Base-by-base conservation (phyloP, 2,113 vertebrate species). In the Tachycineta bicolor region DNA sequence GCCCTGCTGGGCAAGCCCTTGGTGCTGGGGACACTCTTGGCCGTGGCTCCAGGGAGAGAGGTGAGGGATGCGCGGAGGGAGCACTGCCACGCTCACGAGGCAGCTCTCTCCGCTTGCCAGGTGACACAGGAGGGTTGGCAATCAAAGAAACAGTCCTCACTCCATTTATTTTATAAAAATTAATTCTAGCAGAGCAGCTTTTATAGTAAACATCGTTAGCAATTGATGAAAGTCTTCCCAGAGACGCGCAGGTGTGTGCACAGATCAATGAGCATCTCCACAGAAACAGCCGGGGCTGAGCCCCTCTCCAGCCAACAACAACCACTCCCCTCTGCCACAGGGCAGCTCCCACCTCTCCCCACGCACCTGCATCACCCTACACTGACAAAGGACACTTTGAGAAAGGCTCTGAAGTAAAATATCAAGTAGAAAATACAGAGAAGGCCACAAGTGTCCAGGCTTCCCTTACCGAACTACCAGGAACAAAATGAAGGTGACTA, bases 401-500 rank as follows among this genome's bases (percentile, higher is more conserved):
- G 26, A 43, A 63, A 49, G 70, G 47, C 24, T 69, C 41, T 37
- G 56, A 22, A 69, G 34, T 13, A 47, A 90, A 83, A 78, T 1
- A n/a, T 1, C 8, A 4, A 83, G 53, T 5, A 26, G 43, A 53
- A 60, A 56, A 4, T 4, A 31, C 24, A 59, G 47, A 52, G 60
- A 25, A 55, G 26, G 24, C 50, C 47, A 5, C 39, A n/a, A 44
- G 64, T 4, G 15, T 5, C 63, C 33, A 34, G 55, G n/a, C 17
- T 64, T 64, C 20, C 94, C 99, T 98, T 97, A 99, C 99, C 99
- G 98, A 29, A 99, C 98, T 5, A 94, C 98, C 87, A 98, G 94
- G 97, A 99, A 99, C 81, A 99, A 98, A 97, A 99, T 93, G 95
- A 99, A 98, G 89, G 98, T 99, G 96, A 98, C 98, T 44, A 97